These are phyloP conservation scores for Atractosteus spatula DNA, from an alignment of 2,113 vertebrate species.

Conservation along the genomic window DNA sequence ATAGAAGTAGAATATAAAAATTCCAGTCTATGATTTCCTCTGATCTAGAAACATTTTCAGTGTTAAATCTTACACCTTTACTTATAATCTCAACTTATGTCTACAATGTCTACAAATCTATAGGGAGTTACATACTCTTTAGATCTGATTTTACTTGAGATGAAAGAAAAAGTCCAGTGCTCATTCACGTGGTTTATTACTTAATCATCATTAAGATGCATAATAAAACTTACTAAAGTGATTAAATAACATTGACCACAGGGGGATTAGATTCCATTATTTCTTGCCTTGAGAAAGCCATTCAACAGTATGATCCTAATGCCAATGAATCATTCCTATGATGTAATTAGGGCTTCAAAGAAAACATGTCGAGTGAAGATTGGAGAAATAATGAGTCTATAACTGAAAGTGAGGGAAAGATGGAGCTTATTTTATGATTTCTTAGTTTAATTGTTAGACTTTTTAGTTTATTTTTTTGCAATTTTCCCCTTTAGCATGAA, in stretches of 20 bases:
- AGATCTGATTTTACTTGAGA: no score
- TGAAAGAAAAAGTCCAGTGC: no score
- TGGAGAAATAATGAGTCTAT: constrained; percentile 32
- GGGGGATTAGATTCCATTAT: constrained; percentile 38
- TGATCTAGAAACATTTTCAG: no score
- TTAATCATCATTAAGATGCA: constrained; percentile 16
- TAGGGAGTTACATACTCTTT: no score
- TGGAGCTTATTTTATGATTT: neutral
- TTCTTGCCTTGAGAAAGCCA: constrained; percentile 32
- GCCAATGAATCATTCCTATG: constrained; percentile 39
- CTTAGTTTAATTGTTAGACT: neutral
- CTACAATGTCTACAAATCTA: no score
- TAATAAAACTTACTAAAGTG: constrained; percentile 35
- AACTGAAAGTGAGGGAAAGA: neutral
- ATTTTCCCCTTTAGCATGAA: no score
- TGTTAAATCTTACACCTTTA: no score
- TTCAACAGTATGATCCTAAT: constrained; percentile 23
- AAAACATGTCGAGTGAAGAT: constrained; percentile 10
- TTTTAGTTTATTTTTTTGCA: neutral
- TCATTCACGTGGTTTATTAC: no score
- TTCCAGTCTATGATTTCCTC: no score
- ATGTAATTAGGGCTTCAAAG: constrained; percentile 40
- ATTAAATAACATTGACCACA: constrained; percentile 44
- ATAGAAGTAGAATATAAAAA: no score
- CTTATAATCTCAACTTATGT: no score